Evolutionary conservation across 2,113 vertebrate genomes (phyloP).

Genomic region (Anser brachyrhynchus): DNA sequence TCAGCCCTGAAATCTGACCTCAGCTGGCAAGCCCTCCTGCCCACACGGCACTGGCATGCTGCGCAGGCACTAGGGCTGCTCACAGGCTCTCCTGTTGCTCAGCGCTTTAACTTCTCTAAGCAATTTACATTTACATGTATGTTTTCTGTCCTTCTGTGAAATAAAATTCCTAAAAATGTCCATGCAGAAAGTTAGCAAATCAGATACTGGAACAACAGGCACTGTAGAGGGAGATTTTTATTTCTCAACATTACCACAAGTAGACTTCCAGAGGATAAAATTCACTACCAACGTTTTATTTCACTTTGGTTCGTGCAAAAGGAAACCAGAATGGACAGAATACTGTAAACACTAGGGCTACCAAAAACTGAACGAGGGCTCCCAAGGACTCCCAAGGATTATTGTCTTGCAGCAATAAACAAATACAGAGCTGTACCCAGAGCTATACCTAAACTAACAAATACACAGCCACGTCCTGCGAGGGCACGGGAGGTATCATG

Average conservation of each 20-base stretch:
- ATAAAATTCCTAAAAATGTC: not conserved
- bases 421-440: not conserved
- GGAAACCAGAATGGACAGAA: not conserved
- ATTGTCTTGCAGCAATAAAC: not conserved
- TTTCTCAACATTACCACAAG: not conserved
- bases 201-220: fast-evolving
- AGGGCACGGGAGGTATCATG: not conserved
- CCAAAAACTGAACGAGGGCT: not conserved
- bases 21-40: not conserved
- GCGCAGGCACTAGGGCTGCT: not conserved
- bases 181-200: not conserved
- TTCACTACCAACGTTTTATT: not conserved
- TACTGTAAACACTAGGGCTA: fast-evolving
- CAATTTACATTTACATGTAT: not conserved
- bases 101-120: fast-evolving
- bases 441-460: not conserved
- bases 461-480: not conserved
- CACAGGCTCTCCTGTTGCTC: not conserved
- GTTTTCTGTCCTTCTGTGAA: not conserved
- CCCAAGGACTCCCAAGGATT: not conserved
- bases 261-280: not conserved
- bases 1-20: not conserved
- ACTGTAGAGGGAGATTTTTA: not conserved
- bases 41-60: not conserved
- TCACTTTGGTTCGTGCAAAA: fast-evolving